phyloP scores from a whole-genome alignment of 2,888 invertebrate genomes.

The Masnerella sp. region DNA sequence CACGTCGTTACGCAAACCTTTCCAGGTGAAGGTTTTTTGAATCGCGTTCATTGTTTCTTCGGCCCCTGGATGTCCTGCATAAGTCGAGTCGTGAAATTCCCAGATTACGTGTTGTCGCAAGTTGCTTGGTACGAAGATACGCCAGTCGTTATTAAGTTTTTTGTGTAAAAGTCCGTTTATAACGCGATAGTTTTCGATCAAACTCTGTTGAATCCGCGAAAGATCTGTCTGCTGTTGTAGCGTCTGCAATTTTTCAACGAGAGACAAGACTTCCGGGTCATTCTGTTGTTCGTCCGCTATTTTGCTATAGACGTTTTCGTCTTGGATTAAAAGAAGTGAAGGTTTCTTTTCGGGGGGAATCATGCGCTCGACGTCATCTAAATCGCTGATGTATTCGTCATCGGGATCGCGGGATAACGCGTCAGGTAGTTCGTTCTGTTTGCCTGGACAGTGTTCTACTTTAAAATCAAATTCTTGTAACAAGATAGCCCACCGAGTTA shows the following conservation, averaged over 20 bases:
- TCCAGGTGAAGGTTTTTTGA: constrained; percentile 1
- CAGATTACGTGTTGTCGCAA: neutral
- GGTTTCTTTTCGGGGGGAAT: neutral
- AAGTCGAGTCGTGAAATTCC: neutral
- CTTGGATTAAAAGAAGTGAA: neutral
- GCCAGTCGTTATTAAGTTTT: neutral
- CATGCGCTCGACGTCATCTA: neutral
- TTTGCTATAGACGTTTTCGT: neutral
- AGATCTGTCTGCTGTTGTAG: neutral
- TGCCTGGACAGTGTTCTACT: constrained; percentile 51
- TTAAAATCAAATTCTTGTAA: constrained; percentile 52
- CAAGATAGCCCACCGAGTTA: constrained; percentile 54
- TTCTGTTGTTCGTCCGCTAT: neutral
- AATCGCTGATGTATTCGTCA: neutral
- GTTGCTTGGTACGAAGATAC: neutral
- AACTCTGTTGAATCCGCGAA: neutral
- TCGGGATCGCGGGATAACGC: neutral
- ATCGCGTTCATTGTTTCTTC: neutral
- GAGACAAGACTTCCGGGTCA: neutral
- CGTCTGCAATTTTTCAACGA: neutral
- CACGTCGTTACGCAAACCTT: neutral
- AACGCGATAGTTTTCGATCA: neutral
- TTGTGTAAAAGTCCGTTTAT: neutral
- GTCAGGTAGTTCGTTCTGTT: constrained; percentile 29
- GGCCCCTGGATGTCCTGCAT: neutral